These are phyloP conservation scores for Metalampra italica DNA, from an alignment of 2,888 invertebrate species.

Conservation along the genomic window DNA sequence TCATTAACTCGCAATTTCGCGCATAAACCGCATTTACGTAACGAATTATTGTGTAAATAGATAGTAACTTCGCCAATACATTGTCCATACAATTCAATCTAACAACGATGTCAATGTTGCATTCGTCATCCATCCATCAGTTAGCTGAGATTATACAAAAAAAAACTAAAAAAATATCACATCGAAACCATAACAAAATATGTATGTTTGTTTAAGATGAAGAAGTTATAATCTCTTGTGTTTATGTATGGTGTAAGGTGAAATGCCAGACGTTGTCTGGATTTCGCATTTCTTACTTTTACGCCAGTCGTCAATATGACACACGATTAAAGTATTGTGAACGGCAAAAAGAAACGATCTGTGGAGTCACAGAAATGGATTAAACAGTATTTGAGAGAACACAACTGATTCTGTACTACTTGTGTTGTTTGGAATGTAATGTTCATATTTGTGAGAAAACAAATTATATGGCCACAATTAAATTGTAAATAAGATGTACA, in stretches of 20 bases:
- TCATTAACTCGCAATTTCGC: constrained; percentile 18
- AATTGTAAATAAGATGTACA: constrained; percentile 51
- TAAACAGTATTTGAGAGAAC: neutral
- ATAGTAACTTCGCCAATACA: constrained; percentile 11
- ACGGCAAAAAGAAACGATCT: too few species aligned
- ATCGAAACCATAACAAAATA: neutral
- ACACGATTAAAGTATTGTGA: neutral
- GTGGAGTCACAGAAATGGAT: too few species aligned
- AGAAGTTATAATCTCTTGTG: too few species aligned
- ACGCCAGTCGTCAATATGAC: neutral
- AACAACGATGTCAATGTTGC: constrained; percentile 26
- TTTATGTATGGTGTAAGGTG: neutral
- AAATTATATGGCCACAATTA: neutral
- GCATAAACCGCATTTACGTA: constrained; percentile 26
- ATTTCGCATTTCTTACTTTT: neutral
- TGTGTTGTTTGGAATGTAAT: neutral
- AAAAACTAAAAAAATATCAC: constrained; percentile 22
- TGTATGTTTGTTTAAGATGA: neutral
- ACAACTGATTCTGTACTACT: neutral
- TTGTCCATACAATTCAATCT: constrained; percentile 25
- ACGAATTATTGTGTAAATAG: constrained; percentile 12
- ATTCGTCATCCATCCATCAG: constrained; percentile 21
- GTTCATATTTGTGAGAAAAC: constrained; percentile 5
- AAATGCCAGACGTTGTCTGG: neutral
- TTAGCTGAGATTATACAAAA: neutral